phyloP scores from a whole-genome alignment of 37 sponge, comb jelly and placozoan genomes.

The Agelas oroides region DNA sequence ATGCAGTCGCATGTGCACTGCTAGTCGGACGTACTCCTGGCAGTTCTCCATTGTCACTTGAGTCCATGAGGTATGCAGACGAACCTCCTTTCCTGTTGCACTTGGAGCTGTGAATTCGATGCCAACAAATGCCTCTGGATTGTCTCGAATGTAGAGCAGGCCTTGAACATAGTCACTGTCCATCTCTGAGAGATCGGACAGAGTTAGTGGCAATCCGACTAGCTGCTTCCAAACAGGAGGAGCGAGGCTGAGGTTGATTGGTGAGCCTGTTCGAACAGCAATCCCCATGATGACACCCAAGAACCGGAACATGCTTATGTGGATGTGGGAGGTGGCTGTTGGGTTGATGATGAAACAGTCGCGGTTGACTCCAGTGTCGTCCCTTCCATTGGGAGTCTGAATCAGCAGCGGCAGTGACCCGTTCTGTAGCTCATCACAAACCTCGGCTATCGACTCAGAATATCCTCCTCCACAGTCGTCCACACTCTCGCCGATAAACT shows the following conservation, averaged over 20 bases:
- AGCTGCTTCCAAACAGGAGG: constrained; percentile 97
- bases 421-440: constrained; percentile 96
- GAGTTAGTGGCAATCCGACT: constrained; percentile 82
- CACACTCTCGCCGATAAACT: constrained; percentile 96
- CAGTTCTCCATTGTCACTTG: constrained; percentile 78
- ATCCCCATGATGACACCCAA: constrained; percentile 90
- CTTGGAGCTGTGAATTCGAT: constrained; percentile 90
- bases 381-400: constrained; percentile 96
- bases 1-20: constrained; percentile 87
- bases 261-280: constrained; percentile 91
- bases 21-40: constrained; percentile 83
- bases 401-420: constrained; percentile 89
- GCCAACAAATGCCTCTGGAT: constrained; percentile 86
- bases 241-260: constrained; percentile 84
- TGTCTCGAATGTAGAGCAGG: constrained; percentile 78
- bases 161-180: constrained; percentile 93
- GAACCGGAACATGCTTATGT: constrained; percentile 93
- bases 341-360: constrained; percentile 97
- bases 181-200: constrained; percentile 83
- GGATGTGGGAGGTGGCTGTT: constrained; percentile 68
- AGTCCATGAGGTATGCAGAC: constrained; percentile 72
- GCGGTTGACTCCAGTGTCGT: constrained; percentile 93
- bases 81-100: constrained; percentile 82
- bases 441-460: constrained; percentile 96
- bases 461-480: constrained; percentile 97